phyloP scores from a whole-genome alignment of 2,888 invertebrate genomes.

The Ormia ochracea region DNA sequence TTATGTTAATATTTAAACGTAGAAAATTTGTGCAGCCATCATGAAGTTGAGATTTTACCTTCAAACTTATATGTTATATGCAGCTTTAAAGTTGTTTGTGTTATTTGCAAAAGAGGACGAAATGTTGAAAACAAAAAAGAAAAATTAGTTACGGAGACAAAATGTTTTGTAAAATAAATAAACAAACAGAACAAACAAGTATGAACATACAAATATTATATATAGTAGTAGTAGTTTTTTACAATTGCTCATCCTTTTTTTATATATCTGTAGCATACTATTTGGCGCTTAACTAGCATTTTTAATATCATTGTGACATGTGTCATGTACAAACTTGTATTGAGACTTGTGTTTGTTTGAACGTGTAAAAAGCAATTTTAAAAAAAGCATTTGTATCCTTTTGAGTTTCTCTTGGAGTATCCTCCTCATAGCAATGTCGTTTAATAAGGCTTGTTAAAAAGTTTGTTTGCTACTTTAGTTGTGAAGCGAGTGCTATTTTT shows the following conservation, averaged over 20 bases:
- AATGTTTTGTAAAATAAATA: slow-evolving; percentile 40
- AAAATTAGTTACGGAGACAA: slow-evolving; percentile 54
- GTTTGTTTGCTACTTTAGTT: slow-evolving; percentile 35
- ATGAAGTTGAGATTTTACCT: slow-evolving; percentile 4
- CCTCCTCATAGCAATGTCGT: neutral
- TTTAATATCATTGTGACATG: slow-evolving; percentile 74
- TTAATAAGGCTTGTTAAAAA: slow-evolving; percentile 35
- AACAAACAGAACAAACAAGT: slow-evolving; percentile 17
- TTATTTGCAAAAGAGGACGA: neutral
- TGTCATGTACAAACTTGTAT: slow-evolving; percentile 71
- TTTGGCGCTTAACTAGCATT: slow-evolving; percentile 69
- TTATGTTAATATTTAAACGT: slow-evolving; percentile 54
- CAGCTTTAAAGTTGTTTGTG: neutral
- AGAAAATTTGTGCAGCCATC: slow-evolving; percentile 8
- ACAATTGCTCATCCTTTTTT: neutral
- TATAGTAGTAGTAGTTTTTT: neutral
- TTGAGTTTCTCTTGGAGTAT: slow-evolving; percentile 15
- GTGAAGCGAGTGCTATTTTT: slow-evolving; percentile 1
- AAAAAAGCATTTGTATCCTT: slow-evolving; percentile 42
- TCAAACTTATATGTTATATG: neutral
- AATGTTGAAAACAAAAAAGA: neutral
- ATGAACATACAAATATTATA: slow-evolving; percentile 18
- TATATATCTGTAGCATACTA: slow-evolving; percentile 56
- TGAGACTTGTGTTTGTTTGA: neutral
- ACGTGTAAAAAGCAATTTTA: slow-evolving; percentile 19